Evolutionary conservation across 2,113 vertebrate genomes (phyloP).

Genomic region (Microcebus ravelobensis): DNA sequence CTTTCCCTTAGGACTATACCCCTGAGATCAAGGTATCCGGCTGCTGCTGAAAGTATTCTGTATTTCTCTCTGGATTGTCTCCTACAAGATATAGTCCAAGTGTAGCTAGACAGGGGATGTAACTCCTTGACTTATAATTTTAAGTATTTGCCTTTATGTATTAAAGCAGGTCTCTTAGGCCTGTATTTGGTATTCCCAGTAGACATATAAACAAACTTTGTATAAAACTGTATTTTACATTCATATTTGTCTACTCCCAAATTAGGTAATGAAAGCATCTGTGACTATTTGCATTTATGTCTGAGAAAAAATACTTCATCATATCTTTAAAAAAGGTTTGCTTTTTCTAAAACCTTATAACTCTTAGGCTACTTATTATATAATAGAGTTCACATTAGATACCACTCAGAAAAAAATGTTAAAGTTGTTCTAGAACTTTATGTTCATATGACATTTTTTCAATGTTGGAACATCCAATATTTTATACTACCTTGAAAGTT

Average conservation of each 20-base stretch:
- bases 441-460: background rate
- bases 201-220: background rate
- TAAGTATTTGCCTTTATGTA: background rate
- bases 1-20: constrained; percentile 89
- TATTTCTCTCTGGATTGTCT: constrained; percentile 88
- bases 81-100: constrained; percentile 83
- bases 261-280: constrained; percentile 2
- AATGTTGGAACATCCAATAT: background rate
- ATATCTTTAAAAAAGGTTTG: background rate
- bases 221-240: background rate
- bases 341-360: background rate
- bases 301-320: background rate
- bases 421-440: background rate
- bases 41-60: constrained; percentile 85
- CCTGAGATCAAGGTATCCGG: constrained; percentile 87
- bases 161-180: background rate
- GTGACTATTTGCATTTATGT: constrained; percentile 19
- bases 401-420: background rate
- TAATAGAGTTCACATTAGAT: background rate
- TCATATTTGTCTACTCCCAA: background rate
- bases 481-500: background rate
- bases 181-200: background rate
- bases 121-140: background rate
- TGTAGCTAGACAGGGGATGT: background rate
- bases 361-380: background rate